A percentile compares a stretch with the other conserved stretches of the same genome.
Conservation (phyloP, 2,113 vertebrate genomes). For the Diphyllodes magnificus region DNA sequence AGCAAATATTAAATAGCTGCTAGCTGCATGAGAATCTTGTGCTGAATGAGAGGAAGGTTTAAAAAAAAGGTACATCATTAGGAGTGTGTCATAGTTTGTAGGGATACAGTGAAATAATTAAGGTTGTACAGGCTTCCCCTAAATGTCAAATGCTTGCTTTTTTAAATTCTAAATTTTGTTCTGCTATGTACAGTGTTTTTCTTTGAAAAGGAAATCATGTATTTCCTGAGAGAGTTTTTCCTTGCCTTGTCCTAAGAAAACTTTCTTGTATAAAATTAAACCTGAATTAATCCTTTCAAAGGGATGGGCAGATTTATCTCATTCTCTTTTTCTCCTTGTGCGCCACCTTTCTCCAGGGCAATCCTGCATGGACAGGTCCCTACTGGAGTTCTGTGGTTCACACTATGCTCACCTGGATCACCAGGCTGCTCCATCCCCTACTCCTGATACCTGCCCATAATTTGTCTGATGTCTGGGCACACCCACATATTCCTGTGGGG, state of each 20-base stretch:
- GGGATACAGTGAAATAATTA: neutral
- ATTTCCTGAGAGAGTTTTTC: neutral
- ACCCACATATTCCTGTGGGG: neutral
- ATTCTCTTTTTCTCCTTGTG: neutral
- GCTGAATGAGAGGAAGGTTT: neutral
- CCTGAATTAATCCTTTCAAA: neutral
- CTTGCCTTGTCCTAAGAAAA: neutral
- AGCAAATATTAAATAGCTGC: neutral
- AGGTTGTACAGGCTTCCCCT: neutral
- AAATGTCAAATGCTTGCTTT: neutral
- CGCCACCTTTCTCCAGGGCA: neutral
- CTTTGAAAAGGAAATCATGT: neutral
- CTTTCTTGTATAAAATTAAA: neutral
- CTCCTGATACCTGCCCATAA: neutral
- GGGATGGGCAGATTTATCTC: neutral
- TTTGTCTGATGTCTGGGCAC: neutral
- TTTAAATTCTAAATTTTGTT: neutral
- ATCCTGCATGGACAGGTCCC: neutral
- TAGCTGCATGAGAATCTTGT: neutral
- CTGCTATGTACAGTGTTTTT: neutral
- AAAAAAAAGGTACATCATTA: neutral
- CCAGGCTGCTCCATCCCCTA: neutral
- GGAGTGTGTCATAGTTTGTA: neutral
- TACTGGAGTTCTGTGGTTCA: neutral
- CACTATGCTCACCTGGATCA: neutral